These are phyloP conservation scores for Sciaenops ocellatus DNA, from an alignment of 2,797 vertebrate genomes.

Conservation along the genomic window DNA sequence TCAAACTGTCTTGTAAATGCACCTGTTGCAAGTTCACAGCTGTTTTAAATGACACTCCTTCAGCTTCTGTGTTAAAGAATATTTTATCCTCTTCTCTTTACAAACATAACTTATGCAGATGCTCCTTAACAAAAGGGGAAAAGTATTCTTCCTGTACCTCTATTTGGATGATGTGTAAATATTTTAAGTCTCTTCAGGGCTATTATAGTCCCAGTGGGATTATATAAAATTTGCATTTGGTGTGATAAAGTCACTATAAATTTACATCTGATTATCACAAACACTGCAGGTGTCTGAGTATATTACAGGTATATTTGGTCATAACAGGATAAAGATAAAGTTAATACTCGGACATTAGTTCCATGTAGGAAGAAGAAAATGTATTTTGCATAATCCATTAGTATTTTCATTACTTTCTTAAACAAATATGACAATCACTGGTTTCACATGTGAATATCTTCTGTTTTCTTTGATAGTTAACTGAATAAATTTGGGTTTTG, in stretches of 20 bases:
- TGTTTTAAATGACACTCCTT: background rate
- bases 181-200: background rate
- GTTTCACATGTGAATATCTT: no score
- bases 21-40: conserved; percentile 6
- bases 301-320: no score
- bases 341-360: no score
- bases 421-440: background rate
- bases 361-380: no score
- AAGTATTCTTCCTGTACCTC: background rate
- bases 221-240: background rate
- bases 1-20: background rate
- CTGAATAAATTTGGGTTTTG: conserved; percentile 11
- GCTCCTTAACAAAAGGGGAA: background rate
- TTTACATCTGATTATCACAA: no score
- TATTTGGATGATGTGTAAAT: background rate
- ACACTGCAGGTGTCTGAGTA: no score
- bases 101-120: background rate
- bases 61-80: background rate
- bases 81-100: background rate
- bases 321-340: no score
- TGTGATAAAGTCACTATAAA: background rate
- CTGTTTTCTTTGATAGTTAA: background rate
- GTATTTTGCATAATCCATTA: background rate
- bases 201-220: background rate
- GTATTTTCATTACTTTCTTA: background rate